These are phyloP conservation scores for Gryllus longicercus DNA, from an alignment of 2,888 invertebrate species.

Conservation along the genomic window DNA sequence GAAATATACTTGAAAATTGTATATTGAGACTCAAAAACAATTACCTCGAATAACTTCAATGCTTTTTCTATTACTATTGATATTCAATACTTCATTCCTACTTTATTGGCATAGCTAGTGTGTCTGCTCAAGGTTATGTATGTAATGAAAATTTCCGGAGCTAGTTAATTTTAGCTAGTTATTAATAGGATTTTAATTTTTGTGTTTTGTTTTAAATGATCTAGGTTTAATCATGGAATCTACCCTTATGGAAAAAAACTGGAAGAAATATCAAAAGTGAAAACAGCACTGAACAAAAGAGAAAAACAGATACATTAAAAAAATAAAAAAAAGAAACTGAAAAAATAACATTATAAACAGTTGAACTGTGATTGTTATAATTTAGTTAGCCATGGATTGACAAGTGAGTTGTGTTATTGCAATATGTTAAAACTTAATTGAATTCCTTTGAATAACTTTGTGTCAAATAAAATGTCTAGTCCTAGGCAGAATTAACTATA, in stretches of 20 bases:
- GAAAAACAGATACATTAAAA: constrained; percentile 10
- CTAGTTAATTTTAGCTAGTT: background rate
- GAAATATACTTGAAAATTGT: too few relatives aligned
- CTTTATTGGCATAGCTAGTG: too few relatives aligned
- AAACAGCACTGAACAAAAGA: constrained; percentile 23
- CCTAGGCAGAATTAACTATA: background rate
- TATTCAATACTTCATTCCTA: too few relatives aligned
- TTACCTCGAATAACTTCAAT: too few relatives aligned
- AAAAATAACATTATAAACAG: constrained; percentile 19
- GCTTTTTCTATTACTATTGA: too few relatives aligned
- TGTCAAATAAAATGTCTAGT: constrained; percentile 17
- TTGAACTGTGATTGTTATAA: background rate
- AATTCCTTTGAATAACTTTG: background rate
- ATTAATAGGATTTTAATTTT: constrained; percentile 24
- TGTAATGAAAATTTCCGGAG: background rate
- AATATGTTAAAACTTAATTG: background rate
- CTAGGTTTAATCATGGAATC: constrained; percentile 33
- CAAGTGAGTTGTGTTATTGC: background rate
- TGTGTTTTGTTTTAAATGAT: constrained; percentile 33
- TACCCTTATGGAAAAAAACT: background rate
- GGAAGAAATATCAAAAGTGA: constrained; percentile 19
- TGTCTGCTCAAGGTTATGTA: background rate
- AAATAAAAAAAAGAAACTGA: constrained; percentile 25
- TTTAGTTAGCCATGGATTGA: constrained; percentile 8
- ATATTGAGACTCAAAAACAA: too few relatives aligned